Evolutionary conservation across 2,113 vertebrate species (phyloP).

Genomic region (Excalfactoria chinensis): DNA sequence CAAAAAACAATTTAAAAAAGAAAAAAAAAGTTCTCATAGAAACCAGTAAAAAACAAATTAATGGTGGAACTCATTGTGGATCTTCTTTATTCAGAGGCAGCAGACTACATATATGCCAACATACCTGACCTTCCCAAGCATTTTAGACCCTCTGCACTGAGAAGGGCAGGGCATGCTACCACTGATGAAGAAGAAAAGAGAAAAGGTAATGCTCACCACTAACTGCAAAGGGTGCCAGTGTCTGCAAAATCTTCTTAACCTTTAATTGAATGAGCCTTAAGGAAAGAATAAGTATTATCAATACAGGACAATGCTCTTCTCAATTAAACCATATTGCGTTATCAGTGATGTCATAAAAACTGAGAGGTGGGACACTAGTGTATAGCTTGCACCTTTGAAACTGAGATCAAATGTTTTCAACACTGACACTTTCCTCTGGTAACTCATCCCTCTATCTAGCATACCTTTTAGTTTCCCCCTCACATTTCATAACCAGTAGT

Average conservation of each 20-base stretch:
- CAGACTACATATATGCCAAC: constrained; percentile 78
- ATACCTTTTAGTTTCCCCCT: background rate
- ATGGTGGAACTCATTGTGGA: constrained; percentile 32
- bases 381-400: background rate
- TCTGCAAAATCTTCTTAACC: background rate
- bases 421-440: background rate
- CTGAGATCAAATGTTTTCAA: background rate
- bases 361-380: background rate
- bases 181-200: constrained; percentile 79
- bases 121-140: constrained; percentile 84
- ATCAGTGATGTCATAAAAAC: background rate
- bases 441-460: background rate
- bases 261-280: background rate
- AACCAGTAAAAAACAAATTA: background rate
- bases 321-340: background rate
- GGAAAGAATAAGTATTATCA: background rate
- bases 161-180: constrained; percentile 65
- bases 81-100: constrained; percentile 72
- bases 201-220: constrained; percentile 81
- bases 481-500: background rate
- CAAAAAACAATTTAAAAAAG: background rate
- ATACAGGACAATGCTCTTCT: background rate
- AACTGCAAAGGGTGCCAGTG: background rate
- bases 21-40: background rate
- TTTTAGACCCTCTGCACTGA: constrained; percentile 77